A percentile compares a stretch with the other conserved stretches of the same genome.
phyloP scores from a whole-genome alignment of 1,140 invertebrate species.

The Zaprionus nigranus region DNA sequence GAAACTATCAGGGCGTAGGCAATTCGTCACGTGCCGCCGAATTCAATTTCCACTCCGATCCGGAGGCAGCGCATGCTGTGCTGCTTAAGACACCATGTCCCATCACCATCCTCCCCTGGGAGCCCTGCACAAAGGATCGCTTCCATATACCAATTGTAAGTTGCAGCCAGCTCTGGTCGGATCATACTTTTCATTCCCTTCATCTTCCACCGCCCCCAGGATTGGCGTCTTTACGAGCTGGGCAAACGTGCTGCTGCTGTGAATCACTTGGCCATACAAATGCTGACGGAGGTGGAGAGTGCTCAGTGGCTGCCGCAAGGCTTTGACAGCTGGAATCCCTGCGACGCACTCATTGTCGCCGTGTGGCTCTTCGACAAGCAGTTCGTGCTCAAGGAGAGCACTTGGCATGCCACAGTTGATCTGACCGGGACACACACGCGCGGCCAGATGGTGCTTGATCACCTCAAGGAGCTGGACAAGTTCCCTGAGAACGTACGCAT shows the following conservation, averaged over 20 bases:
- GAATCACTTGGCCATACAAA: conserved; percentile 76
- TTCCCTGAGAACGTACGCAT: conserved; percentile 85
- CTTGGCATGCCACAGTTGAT: conserved; percentile 86
- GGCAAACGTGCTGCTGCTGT: conserved; percentile 32
- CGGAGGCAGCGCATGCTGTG: conserved; percentile 91
- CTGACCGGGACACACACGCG: conserved; percentile 86
- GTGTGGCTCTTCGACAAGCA: conserved; percentile 85
- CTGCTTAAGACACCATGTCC: conserved; percentile 86
- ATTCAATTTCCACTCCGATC: conserved; percentile 92
- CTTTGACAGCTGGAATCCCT: conserved; percentile 85
- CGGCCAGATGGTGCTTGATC: conserved; percentile 87
- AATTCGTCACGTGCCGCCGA: conserved; percentile 89
- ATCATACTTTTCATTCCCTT: background rate
- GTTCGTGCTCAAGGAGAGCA: conserved; percentile 70
- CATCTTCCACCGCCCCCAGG: conserved; percentile 73
- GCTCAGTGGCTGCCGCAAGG: conserved; percentile 72
- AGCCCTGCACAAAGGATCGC: conserved; percentile 85
- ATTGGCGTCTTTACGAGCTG: conserved; percentile 85
- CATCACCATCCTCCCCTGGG: conserved; percentile 88
- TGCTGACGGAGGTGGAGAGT: conserved; percentile 86
- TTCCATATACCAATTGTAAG: conserved; percentile 85
- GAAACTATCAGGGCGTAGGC: conserved; percentile 89
- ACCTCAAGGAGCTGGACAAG: conserved; percentile 84
- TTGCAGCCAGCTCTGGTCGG: background rate
- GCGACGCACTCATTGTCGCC: conserved; percentile 86